Percentiles rank a stretch among this genome's conserved stretches.
These are phyloP conservation scores for Perodicticus potto DNA, from an alignment of 2,797 vertebrate genomes.

Conservation along the genomic window DNA sequence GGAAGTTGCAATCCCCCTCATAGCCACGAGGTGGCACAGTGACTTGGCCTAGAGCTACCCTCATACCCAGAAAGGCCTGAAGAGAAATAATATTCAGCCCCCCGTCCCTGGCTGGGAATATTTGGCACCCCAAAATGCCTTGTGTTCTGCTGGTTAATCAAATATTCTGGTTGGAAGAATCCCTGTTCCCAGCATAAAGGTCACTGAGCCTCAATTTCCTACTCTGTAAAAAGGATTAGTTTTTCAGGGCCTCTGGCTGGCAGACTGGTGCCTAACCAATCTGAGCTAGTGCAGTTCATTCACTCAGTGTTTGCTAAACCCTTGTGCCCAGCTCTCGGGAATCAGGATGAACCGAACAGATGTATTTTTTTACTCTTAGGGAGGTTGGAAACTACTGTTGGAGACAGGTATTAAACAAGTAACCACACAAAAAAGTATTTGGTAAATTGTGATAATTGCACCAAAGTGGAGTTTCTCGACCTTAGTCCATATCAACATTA, in stretches of 20 bases:
- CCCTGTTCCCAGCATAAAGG: background rate
- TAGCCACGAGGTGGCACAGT: conserved; percentile 66
- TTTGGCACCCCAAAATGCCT: background rate
- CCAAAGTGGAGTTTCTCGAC: background rate
- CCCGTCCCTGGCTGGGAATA: background rate
- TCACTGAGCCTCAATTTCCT: background rate
- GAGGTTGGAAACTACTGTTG: background rate
- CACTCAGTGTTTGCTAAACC: background rate
- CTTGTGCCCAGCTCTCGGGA: background rate
- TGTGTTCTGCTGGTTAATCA: background rate
- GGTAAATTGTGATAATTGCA: background rate
- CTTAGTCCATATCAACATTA: accelerated
- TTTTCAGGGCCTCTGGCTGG: background rate
- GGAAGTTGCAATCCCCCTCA: background rate
- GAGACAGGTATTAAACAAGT: background rate
- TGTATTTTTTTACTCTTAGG: background rate
- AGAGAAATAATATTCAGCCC: background rate
- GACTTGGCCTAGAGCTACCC: background rate
- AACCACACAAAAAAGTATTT: background rate
- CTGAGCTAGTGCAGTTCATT: background rate
- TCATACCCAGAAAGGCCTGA: background rate
- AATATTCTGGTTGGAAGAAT: background rate
- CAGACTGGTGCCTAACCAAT: background rate
- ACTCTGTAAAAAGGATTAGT: background rate
- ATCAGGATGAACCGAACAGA: background rate